Conservation (phyloP, 2,113 vertebrate genomes). For the Phyllostomus hastatus region DNA sequence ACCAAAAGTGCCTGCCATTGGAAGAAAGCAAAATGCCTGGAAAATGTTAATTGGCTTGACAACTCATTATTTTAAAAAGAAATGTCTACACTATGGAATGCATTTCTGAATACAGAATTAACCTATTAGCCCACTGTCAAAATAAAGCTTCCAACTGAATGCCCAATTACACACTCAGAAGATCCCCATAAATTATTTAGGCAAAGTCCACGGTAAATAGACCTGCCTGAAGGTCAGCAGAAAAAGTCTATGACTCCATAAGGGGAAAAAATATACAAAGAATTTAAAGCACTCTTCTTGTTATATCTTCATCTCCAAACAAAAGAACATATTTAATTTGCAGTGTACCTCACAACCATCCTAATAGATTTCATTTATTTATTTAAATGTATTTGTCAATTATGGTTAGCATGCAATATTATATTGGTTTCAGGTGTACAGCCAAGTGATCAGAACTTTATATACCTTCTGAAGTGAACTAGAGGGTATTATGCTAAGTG, state of each 20-base stretch:
- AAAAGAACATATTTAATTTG: not conserved
- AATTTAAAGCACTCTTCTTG: not conserved
- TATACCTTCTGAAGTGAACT: not conserved
- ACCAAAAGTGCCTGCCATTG: not conserved
- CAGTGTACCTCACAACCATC: not conserved
- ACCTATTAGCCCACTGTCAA: constrained; percentile 42
- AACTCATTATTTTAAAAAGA: not conserved
- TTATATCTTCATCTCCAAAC: not conserved
- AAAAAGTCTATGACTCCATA: not conserved
- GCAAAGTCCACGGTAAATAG: not conserved
- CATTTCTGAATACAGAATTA: constrained; percentile 25
- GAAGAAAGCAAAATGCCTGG: not conserved
- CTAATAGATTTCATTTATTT: not conserved
- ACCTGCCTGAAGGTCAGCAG: not conserved
- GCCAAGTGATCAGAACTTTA: not conserved
- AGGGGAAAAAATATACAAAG: not conserved
- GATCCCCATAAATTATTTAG: not conserved
- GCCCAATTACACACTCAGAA: not conserved
- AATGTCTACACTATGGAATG: not conserved
- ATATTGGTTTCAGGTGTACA: not conserved
- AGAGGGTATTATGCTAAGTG: not conserved
- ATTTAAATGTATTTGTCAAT: not conserved
- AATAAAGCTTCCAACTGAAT: constrained; percentile 36
- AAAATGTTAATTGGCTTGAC: constrained; percentile 22
- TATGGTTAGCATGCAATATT: not conserved